Conservation (phyloP, 1,140 invertebrate genomes). For the Aporrectodea caliginosa region DNA sequence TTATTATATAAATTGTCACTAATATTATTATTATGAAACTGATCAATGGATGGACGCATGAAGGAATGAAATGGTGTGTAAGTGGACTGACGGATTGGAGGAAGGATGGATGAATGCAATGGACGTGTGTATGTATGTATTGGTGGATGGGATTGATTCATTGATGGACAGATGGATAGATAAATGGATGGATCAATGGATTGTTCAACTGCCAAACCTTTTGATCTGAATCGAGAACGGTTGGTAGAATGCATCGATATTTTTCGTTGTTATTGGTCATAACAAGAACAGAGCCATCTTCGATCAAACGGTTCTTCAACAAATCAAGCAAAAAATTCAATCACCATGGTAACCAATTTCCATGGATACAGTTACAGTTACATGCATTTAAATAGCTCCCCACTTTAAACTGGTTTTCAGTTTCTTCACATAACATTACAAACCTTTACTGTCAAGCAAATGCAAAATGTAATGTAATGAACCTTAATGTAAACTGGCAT, state of each 20-base stretch:
- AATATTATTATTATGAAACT: no score
- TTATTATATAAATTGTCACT: no score
- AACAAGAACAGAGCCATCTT: slow-evolving; percentile 44
- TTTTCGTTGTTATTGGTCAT: slow-evolving; percentile 58
- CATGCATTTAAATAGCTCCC: neutral
- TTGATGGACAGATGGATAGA: neutral
- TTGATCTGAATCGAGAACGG: slow-evolving; percentile 56
- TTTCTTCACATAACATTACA: neutral
- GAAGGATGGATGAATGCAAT: no score
- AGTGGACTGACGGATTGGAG: no score
- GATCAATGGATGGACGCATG: no score
- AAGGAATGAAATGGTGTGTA: no score
- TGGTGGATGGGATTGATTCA: neutral
- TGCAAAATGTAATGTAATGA: no score
- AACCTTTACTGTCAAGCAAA: neutral
- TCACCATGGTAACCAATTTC: neutral
- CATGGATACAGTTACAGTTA: neutral
- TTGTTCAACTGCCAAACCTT: slow-evolving; percentile 33
- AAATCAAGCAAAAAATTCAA: slow-evolving; percentile 3
- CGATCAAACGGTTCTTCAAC: neutral
- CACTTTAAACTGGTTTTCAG: no score
- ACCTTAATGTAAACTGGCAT: no score
- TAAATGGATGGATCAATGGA: neutral
- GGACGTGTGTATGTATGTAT: neutral
- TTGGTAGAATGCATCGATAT: slow-evolving; percentile 70